Conservation (phyloP, 2,888 invertebrate species). For the Slavum lentiscoides region DNA sequence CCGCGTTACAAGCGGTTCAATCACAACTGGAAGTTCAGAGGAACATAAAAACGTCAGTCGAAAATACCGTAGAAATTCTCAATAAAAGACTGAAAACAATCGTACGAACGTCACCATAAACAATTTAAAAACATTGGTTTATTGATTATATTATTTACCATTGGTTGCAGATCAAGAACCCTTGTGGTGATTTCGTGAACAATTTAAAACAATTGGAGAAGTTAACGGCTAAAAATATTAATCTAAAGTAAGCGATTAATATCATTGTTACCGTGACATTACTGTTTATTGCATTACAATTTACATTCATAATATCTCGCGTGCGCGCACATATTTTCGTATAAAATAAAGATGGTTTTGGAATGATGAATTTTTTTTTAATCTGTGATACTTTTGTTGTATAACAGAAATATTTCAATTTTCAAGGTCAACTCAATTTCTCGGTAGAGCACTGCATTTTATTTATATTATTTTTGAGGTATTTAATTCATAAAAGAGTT, state of each 20-base stretch:
- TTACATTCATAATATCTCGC: background rate
- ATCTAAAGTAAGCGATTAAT: background rate
- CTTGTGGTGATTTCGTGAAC: too few relatives aligned
- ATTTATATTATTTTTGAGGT: too few relatives aligned
- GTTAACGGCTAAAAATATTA: background rate
- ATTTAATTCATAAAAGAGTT: too few relatives aligned
- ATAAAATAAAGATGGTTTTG: too few relatives aligned
- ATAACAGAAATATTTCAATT: too few relatives aligned
- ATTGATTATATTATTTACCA: background rate
- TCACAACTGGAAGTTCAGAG: background rate
- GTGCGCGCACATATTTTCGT: too few relatives aligned
- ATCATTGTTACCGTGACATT: background rate
- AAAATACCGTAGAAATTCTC: background rate
- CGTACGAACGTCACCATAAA: background rate
- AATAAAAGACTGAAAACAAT: background rate
- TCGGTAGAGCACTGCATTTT: too few relatives aligned
- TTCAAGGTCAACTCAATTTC: too few relatives aligned
- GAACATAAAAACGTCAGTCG: background rate
- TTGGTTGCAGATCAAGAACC: background rate
- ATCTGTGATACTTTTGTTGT: too few relatives aligned
- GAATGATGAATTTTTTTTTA: too few relatives aligned
- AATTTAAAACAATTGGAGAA: background rate
- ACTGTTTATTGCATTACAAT: too few relatives aligned
- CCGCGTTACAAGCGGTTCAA: background rate
- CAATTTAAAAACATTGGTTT: background rate